Evolutionary conservation across 2,113 vertebrate genomes (phyloP), one percentile per base, ranked within the genome.

Genomic region (Crotalus viridis): DNA sequence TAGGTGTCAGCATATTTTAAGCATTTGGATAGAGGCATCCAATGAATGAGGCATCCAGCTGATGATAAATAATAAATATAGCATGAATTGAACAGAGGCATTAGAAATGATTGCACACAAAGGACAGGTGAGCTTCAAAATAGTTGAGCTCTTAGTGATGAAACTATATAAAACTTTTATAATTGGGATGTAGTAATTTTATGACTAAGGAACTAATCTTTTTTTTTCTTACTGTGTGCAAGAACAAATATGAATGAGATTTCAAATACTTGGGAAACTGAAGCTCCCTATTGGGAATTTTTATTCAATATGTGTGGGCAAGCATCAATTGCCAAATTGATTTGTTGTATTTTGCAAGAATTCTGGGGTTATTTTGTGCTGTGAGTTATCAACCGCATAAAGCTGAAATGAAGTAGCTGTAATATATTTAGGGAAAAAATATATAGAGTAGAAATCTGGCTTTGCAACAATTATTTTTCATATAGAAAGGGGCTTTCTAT

Each of bases 11-110:
- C 24, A n/a, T 96, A 89, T 94, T 96, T 94, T 90, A 95, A 89
- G 92, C 46, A 94, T 94, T 89, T 56, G 89, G 3, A 91, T 92
- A 95, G 89, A 95, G 96, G 95, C 8, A 51, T 51, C 48, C 48
- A 96, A 95, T 90, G 28, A 24, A 57, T 54, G 69, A 95, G 95
- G 93, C 94, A 94, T 95, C 94, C 96, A 94, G 88, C 5, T 86
- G n/a, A 94, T 22, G 52, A 95, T 95, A 61, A 90, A 90, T 95
- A 88, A 90, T 95, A 95, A 95, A 95, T 94, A 95, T 95, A 97
- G 96, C 61, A 89, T 64, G 26, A 91, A 94, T 95, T 94, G 95
- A 97, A 95, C 86, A 85, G 93, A 96, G 91, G 92, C 89, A 97
- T 96, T 95, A 94, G 94, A 96, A 96, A 55, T 0, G 90, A 51